Conservation (phyloP, 2,888 invertebrate species). For the Julus scanicus region DNA sequence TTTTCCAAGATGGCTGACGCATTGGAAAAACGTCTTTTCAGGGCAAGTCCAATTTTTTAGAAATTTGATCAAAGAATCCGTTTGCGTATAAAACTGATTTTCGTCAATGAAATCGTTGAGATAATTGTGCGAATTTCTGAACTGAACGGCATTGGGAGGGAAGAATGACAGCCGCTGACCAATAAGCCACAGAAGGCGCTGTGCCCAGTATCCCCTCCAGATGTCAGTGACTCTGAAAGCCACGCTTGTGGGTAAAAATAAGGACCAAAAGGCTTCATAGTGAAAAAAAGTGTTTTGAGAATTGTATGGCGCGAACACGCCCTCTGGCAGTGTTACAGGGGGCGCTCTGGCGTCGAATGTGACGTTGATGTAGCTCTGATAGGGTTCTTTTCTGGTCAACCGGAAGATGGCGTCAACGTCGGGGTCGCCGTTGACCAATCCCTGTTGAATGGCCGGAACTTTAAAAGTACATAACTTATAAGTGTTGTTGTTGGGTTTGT, state of each 20-base stretch:
- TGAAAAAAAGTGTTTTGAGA: no score
- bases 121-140: slow-evolving; percentile 49
- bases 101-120: slow-evolving; percentile 48
- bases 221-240: slow-evolving; percentile 54
- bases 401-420: slow-evolving; percentile 52
- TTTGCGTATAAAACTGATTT: slow-evolving; percentile 19
- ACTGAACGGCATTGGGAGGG: no score
- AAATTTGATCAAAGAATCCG: background rate
- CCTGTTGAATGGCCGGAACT: slow-evolving; percentile 51
- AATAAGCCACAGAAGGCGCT: slow-evolving; percentile 54
- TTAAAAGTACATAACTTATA: slow-evolving; percentile 50
- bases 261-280: no score
- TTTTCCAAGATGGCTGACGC: no score
- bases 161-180: slow-evolving; percentile 48
- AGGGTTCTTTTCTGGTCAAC: slow-evolving; percentile 32
- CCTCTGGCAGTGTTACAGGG: slow-evolving; percentile 54
- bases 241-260: no score
- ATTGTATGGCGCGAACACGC: slow-evolving; percentile 53
- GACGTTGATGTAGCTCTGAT: no score
- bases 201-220: slow-evolving; percentile 56
- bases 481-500: background rate
- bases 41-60: slow-evolving; percentile 44
- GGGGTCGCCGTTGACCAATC: no score
- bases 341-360: slow-evolving; percentile 55
- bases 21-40: slow-evolving; percentile 31